Evolutionary conservation across 53 echinoderm and acorn worm genomes (phyloP).

Genomic region (Temnopleurus reevesii): DNA sequence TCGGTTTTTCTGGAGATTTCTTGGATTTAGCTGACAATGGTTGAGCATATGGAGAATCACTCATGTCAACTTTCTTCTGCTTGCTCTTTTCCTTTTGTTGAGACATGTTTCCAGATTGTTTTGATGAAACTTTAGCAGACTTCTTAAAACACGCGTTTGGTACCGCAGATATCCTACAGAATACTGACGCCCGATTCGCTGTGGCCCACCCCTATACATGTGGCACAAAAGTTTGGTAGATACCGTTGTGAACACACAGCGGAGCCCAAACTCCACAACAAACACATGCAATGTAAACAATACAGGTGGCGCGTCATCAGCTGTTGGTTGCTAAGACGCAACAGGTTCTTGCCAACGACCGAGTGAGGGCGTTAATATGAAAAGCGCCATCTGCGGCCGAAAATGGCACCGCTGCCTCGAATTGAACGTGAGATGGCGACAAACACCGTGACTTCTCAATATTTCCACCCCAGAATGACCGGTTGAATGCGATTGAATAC

Average conservation of each 20-base stretch:
- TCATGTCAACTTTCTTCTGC: neutral
- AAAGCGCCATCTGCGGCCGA: neutral
- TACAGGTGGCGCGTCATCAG: neutral
- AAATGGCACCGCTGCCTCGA: neutral
- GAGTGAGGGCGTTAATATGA: neutral
- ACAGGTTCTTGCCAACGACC: neutral
- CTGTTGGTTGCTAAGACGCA: conserved; percentile 22
- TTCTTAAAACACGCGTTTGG: neutral
- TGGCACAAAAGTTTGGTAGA: too few species aligned
- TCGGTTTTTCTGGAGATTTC: conserved; percentile 60
- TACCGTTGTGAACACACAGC: too few species aligned
- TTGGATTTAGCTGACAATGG: conserved; percentile 31
- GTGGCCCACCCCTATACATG: neutral
- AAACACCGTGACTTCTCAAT: neutral
- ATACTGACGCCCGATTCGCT: neutral
- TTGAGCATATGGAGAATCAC: conserved; percentile 31
- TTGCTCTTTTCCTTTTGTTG: conserved; percentile 37
- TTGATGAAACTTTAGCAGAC: too few species aligned
- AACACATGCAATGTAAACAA: too few species aligned
- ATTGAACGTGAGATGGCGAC: neutral
- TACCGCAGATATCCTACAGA: neutral
- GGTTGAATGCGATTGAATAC: neutral
- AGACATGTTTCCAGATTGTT: too few species aligned
- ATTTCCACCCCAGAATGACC: neutral
- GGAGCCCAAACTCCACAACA: conserved; percentile 24